Percentiles rank a stretch among this genome's conserved stretches.
Evolutionary conservation across 2,888 invertebrate genomes (phyloP).

Genomic region (Drosophila tanythrix): DNA sequence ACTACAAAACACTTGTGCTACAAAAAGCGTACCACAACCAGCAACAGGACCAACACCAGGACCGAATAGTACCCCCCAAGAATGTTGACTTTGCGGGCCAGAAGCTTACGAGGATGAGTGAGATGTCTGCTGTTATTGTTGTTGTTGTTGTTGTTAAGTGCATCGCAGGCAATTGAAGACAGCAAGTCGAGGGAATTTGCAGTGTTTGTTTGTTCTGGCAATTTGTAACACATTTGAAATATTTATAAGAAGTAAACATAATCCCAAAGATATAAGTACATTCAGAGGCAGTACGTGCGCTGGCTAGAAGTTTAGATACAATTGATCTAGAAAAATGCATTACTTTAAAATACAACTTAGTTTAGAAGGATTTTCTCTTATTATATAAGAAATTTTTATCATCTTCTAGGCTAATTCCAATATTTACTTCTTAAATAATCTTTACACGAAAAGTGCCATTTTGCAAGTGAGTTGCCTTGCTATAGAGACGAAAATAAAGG

Average conservation of each 20-base stretch:
- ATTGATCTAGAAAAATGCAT: neutral
- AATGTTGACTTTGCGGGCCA: constrained; percentile 18
- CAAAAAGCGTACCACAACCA: constrained; percentile 31
- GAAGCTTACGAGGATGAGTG: constrained; percentile 21
- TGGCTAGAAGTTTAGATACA: neutral
- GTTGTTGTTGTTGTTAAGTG: constrained; percentile 47
- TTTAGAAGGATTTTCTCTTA: neutral
- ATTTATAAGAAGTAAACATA: constrained; percentile 22
- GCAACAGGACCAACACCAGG: constrained; percentile 17
- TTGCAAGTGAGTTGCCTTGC: neutral
- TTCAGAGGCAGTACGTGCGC: neutral
- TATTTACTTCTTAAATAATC: neutral
- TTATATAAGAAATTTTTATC: neutral
- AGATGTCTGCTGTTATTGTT: constrained; percentile 28
- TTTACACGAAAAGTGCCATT: neutral
- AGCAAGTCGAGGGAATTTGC: constrained; percentile 18
- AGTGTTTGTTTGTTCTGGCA: constrained; percentile 39
- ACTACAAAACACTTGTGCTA: constrained; percentile 64
- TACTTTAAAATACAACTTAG: neutral
- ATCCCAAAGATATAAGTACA: neutral
- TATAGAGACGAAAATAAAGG: neutral
- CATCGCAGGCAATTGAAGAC: constrained; percentile 46
- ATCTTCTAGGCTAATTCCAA: neutral
- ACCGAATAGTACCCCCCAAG: neutral
- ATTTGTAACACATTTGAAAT: constrained; percentile 52